These are phyloP conservation scores for Leptoclinus maculatus DNA, from an alignment of 2,797 vertebrate genomes.

Conservation along the genomic window DNA sequence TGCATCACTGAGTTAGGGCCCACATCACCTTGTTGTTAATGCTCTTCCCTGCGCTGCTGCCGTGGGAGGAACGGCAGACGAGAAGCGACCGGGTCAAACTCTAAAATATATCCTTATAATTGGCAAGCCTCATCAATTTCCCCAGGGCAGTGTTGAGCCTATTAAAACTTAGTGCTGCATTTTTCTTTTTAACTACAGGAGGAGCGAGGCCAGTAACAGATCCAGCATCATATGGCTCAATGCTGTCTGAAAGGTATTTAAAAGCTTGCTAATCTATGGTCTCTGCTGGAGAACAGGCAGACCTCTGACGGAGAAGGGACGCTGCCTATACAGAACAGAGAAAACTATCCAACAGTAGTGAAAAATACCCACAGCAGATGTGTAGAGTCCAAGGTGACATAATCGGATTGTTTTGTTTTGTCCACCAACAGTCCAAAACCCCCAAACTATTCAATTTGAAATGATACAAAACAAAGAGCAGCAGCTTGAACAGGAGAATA, in stretches of 20 bases:
- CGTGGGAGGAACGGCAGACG: conserved; percentile 21
- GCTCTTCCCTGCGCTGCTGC: conserved; percentile 18
- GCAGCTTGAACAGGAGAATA: not conserved
- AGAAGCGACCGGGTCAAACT: conserved; percentile 46
- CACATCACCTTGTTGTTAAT: conserved; percentile 59
- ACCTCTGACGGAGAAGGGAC: conserved; percentile 8
- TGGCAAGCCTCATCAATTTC: conserved; percentile 73
- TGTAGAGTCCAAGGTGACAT: not conserved
- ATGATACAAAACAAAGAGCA: not conserved
- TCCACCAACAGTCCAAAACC: not conserved
- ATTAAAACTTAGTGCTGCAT: conserved; percentile 68
- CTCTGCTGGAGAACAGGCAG: conserved; percentile 20
- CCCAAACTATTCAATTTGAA: not conserved
- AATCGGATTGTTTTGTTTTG: not conserved
- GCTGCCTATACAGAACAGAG: not conserved
- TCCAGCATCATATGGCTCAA: conserved; percentile 50
- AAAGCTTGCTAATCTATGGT: conserved; percentile 36
- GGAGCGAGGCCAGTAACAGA: conserved; percentile 69
- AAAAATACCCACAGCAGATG: not conserved
- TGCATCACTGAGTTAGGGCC: conserved; percentile 59
- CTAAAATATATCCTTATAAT: conserved; percentile 67
- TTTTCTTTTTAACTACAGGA: conserved; percentile 72
- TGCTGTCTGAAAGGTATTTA: conserved; percentile 61
- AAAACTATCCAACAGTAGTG: not conserved
- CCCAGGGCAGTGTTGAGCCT: conserved; percentile 57